These are phyloP conservation scores for Amniataba percoides DNA, from an alignment of 2,797 vertebrate species.

Conservation along the genomic window DNA sequence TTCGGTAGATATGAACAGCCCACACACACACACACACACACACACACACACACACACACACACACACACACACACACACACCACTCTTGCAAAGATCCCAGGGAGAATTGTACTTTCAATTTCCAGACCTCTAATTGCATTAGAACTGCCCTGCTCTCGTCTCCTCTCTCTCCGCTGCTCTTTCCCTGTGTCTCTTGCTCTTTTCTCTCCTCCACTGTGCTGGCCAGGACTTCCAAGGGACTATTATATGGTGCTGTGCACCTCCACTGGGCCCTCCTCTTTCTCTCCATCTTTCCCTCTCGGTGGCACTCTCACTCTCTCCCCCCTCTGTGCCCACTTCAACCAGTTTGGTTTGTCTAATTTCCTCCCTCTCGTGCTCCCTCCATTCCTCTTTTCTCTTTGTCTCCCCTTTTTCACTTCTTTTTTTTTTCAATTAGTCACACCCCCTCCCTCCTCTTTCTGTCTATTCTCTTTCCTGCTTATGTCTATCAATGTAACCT, in stretches of 20 bases:
- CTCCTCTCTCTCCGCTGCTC: constrained; percentile 46
- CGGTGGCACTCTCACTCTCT: constrained; percentile 16
- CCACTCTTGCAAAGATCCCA: constrained; percentile 65
- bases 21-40: constrained; percentile 28
- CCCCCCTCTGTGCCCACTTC: constrained; percentile 17
- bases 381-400: constrained; percentile 20
- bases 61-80: constrained; percentile 41
- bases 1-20: constrained; percentile 76
- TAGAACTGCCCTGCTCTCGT: constrained; percentile 72
- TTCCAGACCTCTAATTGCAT: constrained; percentile 82
- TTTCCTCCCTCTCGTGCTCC: constrained; percentile 13
- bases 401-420: constrained; percentile 26
- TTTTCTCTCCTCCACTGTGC: constrained; percentile 49
- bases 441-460: constrained; percentile 16
- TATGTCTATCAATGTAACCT: constrained; percentile 32
- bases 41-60: constrained; percentile 31
- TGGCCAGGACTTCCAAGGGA: constrained; percentile 65
- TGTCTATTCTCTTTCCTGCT: constrained; percentile 37
- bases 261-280: constrained; percentile 57
- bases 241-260: constrained; percentile 71
- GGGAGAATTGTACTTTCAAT: constrained; percentile 79
- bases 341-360: constrained; percentile 46
- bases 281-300: constrained; percentile 31
- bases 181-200: constrained; percentile 42
- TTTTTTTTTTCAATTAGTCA: constrained; percentile 41